phyloP scores from a whole-genome alignment of 2,113 vertebrate genomes.

The Cariama cristata region DNA sequence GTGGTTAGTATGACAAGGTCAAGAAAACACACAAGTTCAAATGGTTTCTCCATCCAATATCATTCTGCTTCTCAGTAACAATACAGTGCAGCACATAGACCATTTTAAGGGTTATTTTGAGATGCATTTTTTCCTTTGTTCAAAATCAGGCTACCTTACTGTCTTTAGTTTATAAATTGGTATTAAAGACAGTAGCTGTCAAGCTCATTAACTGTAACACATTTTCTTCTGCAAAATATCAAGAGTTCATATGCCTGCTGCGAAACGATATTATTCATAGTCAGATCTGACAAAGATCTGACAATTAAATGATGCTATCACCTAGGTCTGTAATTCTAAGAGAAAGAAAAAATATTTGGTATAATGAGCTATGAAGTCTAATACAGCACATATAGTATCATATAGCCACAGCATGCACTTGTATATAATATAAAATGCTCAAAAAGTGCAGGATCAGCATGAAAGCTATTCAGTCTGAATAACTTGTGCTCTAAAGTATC shows the following conservation, averaged over 20 bases:
- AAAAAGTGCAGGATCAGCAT: not conserved
- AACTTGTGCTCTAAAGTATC: not conserved
- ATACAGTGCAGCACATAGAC: rapidly evolving
- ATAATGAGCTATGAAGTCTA: not conserved
- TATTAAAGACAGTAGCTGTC: not conserved
- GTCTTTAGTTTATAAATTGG: not conserved
- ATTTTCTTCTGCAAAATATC: not conserved
- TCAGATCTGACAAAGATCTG: not conserved
- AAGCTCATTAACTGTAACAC: not conserved
- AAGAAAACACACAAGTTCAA: not conserved
- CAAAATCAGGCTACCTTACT: not conserved
- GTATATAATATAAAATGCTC: not conserved
- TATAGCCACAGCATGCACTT: not conserved
- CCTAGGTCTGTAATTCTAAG: not conserved
- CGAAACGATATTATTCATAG: not conserved
- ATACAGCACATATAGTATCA: not conserved
- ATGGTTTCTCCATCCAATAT: not conserved
- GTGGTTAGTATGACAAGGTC: not conserved
- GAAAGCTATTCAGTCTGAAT: not conserved
- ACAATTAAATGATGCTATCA: not conserved
- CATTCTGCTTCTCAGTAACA: not conserved
- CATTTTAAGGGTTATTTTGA: not conserved
- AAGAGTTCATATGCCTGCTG: not conserved
- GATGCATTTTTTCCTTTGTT: not conserved
- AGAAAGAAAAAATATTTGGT: not conserved